Base-by-base conservation (phyloP, 2,888 invertebrate genomes). In the Zygaena filipendulae region DNA sequence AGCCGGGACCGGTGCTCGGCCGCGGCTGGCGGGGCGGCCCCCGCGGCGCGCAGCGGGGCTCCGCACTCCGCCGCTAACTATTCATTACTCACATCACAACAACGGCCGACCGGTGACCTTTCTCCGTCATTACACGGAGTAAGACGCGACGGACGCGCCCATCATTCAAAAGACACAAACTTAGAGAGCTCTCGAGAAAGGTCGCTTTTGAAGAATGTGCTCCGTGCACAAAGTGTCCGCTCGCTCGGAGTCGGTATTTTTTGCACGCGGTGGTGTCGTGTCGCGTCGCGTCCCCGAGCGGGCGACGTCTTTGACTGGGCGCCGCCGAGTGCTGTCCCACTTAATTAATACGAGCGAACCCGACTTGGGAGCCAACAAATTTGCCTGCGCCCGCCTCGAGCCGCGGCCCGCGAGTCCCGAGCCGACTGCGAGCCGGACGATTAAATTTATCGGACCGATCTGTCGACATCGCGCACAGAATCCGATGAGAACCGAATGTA, bases 381-480 rank as follows among this genome's bases (percentile, higher is more conserved):
- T 70, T 64, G 64, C 63, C 32, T 39, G 35, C 30, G 22, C 29
- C 19, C 30, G 22, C 29, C 19, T 38, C 22, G 29, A 21, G 23
- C 43, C 39, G 43, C 29, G 31, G 34, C 36, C 36, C 39, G 38
- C 38, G 29, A 21, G 23, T 43, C 39, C 43, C 29, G 31, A 35
- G 35, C 36, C 39, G 38, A 38, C 12, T n/a, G 12, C 11, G 11
- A 33, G 32, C 27, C 29, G 40, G 52, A 52, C 49, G 47, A 49
- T 67, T 77, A 71, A 72, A 77, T 74, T 71, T 71, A 77, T 74
- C 69, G 63, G 45, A 49, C 54, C 70, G 70, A 75, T 74, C 75
- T 58, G 45, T 52, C 47, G 53, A 54, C 64, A 67, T 68, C 63
- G 59, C 60, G 49, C 54, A 46, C n/a, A n/a, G n/a, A n/a, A n/a